Percentiles rank a stretch among this genome's conserved stretches.
Evolutionary conservation across 2,888 invertebrate species (phyloP).

Genomic region (Metallyticus violacea): DNA sequence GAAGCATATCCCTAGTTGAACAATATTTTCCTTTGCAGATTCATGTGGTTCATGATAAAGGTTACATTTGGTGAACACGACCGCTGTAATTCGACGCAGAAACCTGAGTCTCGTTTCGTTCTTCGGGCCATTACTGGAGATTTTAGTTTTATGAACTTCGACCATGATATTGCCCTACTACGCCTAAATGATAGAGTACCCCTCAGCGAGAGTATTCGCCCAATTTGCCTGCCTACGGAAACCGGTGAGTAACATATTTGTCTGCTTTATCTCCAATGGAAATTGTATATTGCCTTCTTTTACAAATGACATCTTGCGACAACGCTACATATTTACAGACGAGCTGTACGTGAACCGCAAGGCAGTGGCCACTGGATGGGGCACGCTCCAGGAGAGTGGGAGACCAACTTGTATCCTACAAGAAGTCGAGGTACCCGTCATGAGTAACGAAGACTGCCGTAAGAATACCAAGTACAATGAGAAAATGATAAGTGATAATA

Average conservation of each 20-base stretch:
- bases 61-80: slow-evolving; percentile 86
- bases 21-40: slow-evolving; percentile 59
- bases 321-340: slow-evolving; percentile 46
- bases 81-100: slow-evolving; percentile 68
- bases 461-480: slow-evolving; percentile 73
- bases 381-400: slow-evolving; percentile 80
- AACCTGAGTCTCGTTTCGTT: slow-evolving; percentile 77
- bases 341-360: slow-evolving; percentile 68
- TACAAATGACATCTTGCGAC: not conserved
- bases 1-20: too few relatives aligned
- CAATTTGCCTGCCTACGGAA: slow-evolving; percentile 74
- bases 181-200: slow-evolving; percentile 78
- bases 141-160: slow-evolving; percentile 82
- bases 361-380: slow-evolving; percentile 83
- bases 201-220: slow-evolving; percentile 73
- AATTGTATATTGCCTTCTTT: not conserved
- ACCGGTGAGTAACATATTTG: slow-evolving; percentile 38
- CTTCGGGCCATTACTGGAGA: slow-evolving; percentile 72
- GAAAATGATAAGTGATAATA: slow-evolving; percentile 83
- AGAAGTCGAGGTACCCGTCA: slow-evolving; percentile 74
- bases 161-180: slow-evolving; percentile 82
- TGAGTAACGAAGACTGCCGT: slow-evolving; percentile 66
- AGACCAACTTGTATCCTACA: slow-evolving; percentile 79
- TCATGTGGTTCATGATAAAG: slow-evolving; percentile 92
- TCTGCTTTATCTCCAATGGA: too few relatives aligned